phyloP scores from a whole-genome alignment of 2,888 invertebrate genomes.

The Xiphydria camelus region DNA sequence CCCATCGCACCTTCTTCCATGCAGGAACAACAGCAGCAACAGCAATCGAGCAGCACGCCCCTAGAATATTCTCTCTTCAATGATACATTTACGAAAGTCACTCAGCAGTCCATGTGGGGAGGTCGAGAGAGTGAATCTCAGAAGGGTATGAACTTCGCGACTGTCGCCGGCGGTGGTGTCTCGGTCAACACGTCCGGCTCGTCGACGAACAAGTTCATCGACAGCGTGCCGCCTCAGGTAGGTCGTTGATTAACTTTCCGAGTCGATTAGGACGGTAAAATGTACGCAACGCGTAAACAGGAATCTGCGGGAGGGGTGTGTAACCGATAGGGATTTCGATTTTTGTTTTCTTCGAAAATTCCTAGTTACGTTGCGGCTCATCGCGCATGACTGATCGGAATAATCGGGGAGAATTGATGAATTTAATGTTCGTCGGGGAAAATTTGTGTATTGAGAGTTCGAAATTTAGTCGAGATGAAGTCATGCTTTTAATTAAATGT shows the following conservation, averaged over 20 bases:
- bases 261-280: background rate
- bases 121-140: constrained; percentile 61
- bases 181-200: constrained; percentile 56
- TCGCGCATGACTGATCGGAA: too few species aligned
- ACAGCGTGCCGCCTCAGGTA: constrained; percentile 61
- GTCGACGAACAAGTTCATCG: constrained; percentile 61
- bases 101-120: constrained; percentile 68
- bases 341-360: too few species aligned
- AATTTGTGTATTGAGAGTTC: too few species aligned
- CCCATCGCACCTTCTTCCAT: constrained; percentile 46
- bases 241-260: constrained; percentile 2
- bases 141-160: constrained; percentile 72
- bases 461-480: too few species aligned
- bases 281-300: background rate
- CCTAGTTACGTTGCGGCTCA: too few species aligned
- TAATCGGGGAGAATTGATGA: background rate
- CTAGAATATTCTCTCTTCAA: constrained; percentile 89
- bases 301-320: too few species aligned
- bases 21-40: constrained; percentile 41
- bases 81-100: constrained; percentile 70
- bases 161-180: constrained; percentile 66
- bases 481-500: too few species aligned
- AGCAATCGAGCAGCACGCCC: constrained; percentile 59
- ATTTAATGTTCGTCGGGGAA: too few species aligned
- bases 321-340: too few species aligned